Base-by-base conservation (phyloP, 2,888 invertebrate species). In the Belgica antarctica region DNA sequence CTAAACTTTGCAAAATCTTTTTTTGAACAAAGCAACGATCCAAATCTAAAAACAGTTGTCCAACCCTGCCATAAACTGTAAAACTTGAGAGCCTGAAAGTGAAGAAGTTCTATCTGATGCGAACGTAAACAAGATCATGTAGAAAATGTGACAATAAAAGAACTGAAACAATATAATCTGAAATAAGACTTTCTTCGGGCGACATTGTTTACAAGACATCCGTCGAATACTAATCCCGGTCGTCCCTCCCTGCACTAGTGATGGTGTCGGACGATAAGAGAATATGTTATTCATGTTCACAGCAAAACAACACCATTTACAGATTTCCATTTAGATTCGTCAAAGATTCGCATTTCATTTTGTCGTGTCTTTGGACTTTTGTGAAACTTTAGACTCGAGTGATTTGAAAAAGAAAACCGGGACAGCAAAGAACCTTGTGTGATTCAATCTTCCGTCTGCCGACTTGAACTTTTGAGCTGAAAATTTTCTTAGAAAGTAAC, bases 241-340 rank as follows among this genome's bases (percentile, higher is more conserved):
- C 27, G 19, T 27, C 24, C 27, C n/a, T n/a, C n/a, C n/a, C n/a
- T n/a, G n/a, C n/a, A n/a, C n/a, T n/a, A n/a, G n/a, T 34, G 65
- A 65, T 65, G 65, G 65, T 65, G 65, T 65, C 27, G 27, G 65
- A 65, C 47, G 47, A 47, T 24, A 47, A 12, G 27, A 46, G 1
- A 34, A 34, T 12, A 27, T 27, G 34, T 34, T 31, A 22, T n/a
- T 65, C 34, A n/a, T 65, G 41, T 41, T 24, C 46, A 41, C 5
- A 52, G 52, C 46, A 52, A 68, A 66, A 57, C 28, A 57, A 57
- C 57, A 47, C 65, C 27, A 25, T 46, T 65, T 12, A 12, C 8
- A n/a, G 34, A 57, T 57, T 68, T 68, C 34, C 52, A 68, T 68
- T 34, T 52, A 22, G 68, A 52, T 52, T n/a, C 12, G 27, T 7